Conservation (phyloP, 2,888 invertebrate species). For the Tinea pellionella region DNA sequence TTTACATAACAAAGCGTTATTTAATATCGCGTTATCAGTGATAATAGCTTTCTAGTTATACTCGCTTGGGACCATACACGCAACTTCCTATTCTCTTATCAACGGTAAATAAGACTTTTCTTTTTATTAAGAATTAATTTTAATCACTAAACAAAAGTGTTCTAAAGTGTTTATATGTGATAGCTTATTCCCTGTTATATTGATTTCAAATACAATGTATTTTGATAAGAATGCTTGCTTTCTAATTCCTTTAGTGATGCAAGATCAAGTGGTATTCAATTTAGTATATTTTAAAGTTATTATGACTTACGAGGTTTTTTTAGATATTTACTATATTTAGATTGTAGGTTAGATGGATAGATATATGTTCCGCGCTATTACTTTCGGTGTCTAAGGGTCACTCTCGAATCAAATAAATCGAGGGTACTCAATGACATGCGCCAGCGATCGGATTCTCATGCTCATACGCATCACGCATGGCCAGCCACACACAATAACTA, state of each 20-base stretch:
- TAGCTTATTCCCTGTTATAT: not conserved
- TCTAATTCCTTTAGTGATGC: no score
- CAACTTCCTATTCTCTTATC: constrained; percentile 2
- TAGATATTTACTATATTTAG: not conserved
- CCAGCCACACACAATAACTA: constrained; percentile 8
- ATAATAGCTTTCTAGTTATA: constrained; percentile 1
- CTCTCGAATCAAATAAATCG: not conserved
- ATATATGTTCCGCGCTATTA: not conserved
- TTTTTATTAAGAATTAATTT: not conserved
- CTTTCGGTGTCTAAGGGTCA: not conserved
- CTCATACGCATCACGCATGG: constrained; percentile 13
- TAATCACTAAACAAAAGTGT: not conserved
- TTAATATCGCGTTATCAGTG: constrained; percentile 8
- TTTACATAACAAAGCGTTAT: constrained; percentile 3
- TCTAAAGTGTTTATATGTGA: not conserved
- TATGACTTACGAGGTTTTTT: no score
- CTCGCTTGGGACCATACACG: not conserved
- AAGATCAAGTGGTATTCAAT: no score
- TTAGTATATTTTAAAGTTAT: no score
- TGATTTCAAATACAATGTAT: no score
- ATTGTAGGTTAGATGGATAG: no score
- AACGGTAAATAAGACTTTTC: not conserved
- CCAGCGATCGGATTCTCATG: constrained; percentile 10
- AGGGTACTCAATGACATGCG: constrained; percentile 9
- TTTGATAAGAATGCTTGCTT: no score